Base-by-base conservation (phyloP, 2,797 vertebrate genomes). In the Sebastolobus alascanus region DNA sequence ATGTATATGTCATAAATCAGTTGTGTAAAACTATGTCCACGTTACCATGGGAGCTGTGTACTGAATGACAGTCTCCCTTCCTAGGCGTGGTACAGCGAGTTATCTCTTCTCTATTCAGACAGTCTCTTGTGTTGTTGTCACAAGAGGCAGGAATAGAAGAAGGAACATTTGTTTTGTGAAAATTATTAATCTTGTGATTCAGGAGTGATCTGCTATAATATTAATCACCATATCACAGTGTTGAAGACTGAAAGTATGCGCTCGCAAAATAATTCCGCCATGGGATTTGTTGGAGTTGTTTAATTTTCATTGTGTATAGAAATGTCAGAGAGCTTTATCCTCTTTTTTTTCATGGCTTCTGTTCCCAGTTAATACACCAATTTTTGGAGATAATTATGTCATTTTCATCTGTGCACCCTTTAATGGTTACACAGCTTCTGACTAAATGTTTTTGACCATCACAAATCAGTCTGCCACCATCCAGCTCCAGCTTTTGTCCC, bases 21-120 rank as follows among this genome's bases (percentile, higher is more conserved):
- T 40, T 69, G 37, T 74, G 25, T 80, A 13, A 80, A 72, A 35
- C 1, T 6, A 7, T 71, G 61, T 85, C 93, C 95, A 95, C 93
- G 91, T 96, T 96, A 91, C 91, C 94, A 92, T 95, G 95, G 93
- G 92, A 93, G 86, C 92, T 93, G 93, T 93, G 78, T 87, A 56
- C 59, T 86, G 35, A 90, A 73, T 96, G 92, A 75, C 92, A 65
- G 92, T 72, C 77, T 91, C 93, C 93, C 93, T 96, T 96, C 94
- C 94, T 95, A 95, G 95, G 92, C 90, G 92, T 96, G 95, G 93
- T 79, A 96, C 74, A 95, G 59, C 25, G 89, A 78, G 3, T 59
- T 84, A 85, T 81, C 82, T 93, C 38, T 82, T 46, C 43, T 46
- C 43, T 59, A 59, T 82, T 91, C 82, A 56, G 2, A 74, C 12